Conservation (phyloP, 1,140 invertebrate genomes). For the Drosophila pallidifrons region DNA sequence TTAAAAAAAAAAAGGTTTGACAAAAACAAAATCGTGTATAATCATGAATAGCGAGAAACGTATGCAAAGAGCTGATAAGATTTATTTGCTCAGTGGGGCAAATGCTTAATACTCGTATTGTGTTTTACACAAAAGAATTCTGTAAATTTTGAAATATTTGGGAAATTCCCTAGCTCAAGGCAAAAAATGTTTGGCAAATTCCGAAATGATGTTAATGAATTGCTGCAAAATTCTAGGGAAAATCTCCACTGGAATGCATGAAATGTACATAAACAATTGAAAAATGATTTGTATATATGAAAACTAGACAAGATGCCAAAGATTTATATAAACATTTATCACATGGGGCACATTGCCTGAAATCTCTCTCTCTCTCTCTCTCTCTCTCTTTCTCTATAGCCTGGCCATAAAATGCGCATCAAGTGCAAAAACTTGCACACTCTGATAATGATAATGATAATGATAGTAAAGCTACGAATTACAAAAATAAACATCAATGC, state of each 20-base stretch:
- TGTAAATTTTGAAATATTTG: conserved; percentile 1
- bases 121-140: background rate
- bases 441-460: conserved; percentile 11
- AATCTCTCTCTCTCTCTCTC: background rate
- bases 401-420: conserved; percentile 39
- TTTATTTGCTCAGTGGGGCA: background rate
- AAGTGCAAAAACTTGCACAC: conserved; percentile 1
- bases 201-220: background rate
- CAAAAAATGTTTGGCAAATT: conserved; percentile 2
- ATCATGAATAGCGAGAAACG: conserved; percentile 23
- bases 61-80: conserved; percentile 16
- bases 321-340: conserved; percentile 2
- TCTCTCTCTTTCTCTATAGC: too few species aligned
- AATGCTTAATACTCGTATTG: background rate
- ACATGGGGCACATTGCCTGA: conserved; percentile 1
- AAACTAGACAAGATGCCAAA: background rate
- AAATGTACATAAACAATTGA: conserved; percentile 20
- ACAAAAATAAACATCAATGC: conserved; percentile 34
- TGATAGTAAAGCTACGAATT: conserved; percentile 20
- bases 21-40: conserved; percentile 7
- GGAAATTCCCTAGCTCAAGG: conserved; percentile 11
- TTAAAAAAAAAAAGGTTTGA: background rate
- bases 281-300: background rate
- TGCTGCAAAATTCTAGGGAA: conserved; percentile 8
- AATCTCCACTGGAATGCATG: conserved; percentile 1